Percentiles rank a stretch among this genome's conserved stretches.
These are phyloP conservation scores for Kryptolebias marmoratus DNA, from an alignment of 2,113 vertebrate genomes.

Conservation along the genomic window DNA sequence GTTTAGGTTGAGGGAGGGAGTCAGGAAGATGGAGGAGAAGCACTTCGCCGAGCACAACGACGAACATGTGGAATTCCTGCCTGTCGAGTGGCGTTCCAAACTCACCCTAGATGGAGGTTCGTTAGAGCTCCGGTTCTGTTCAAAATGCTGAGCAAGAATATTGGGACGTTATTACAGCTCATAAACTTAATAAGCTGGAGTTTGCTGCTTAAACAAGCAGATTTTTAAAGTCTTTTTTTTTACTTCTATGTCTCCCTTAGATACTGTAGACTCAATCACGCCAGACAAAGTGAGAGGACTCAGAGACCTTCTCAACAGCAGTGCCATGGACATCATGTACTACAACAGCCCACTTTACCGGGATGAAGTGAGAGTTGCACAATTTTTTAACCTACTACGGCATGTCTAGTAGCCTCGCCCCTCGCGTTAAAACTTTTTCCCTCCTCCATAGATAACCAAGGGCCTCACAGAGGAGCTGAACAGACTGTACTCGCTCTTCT, in stretches of 20 bases:
- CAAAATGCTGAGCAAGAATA: not conserved
- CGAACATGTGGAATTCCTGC: slow-evolving; percentile 94
- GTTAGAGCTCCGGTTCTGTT: not conserved
- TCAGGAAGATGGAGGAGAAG: slow-evolving; percentile 95
- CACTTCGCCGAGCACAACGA: slow-evolving; percentile 91
- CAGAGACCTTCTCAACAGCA: slow-evolving; percentile 97
- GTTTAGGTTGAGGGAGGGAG: slow-evolving; percentile 92
- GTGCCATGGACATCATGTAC: slow-evolving; percentile 99
- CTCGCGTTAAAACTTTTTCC: not conserved
- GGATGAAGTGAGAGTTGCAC: slow-evolving; percentile 85
- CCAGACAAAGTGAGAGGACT: slow-evolving; percentile 97
- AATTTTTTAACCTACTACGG: not conserved
- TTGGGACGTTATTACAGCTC: not conserved
- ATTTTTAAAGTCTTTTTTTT: not conserved
- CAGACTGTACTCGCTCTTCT: slow-evolving; percentile 93
- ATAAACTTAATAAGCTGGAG: not conserved
- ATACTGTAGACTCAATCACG: slow-evolving; percentile 97
- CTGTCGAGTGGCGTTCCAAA: slow-evolving; percentile 97
- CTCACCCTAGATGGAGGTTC: slow-evolving; percentile 93
- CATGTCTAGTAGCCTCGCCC: not conserved
- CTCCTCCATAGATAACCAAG: slow-evolving; percentile 88
- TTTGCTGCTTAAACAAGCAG: not conserved
- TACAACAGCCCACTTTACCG: slow-evolving; percentile 97
- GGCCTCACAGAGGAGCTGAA: slow-evolving; percentile 96
- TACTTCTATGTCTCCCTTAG: slow-evolving; percentile 69